phyloP scores from a whole-genome alignment of 2,888 invertebrate genomes.

The Lasioglossum oenotherae region DNA sequence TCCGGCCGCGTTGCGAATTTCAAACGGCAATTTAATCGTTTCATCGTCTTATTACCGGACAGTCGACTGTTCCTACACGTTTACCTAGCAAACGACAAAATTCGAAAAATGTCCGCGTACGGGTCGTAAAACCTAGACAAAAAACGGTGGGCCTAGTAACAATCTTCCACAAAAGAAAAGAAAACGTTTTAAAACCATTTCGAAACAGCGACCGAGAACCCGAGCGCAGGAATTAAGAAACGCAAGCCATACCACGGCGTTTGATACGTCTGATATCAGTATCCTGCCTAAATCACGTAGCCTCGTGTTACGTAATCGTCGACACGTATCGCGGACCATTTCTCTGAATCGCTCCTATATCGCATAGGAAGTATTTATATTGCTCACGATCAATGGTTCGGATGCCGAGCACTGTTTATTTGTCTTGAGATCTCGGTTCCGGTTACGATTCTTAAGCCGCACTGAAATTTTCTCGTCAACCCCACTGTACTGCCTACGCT shows the following conservation, averaged over 20 bases:
- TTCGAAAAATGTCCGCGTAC: not conserved
- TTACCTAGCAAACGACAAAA: not conserved
- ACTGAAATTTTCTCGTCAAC: not conserved
- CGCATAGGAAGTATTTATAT: slow-evolving; percentile 40
- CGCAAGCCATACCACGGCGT: not conserved
- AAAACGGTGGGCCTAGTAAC: not conserved
- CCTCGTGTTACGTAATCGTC: slow-evolving; percentile 54
- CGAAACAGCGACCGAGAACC: not conserved
- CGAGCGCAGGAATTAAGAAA: slow-evolving; percentile 2
- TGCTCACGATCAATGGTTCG: slow-evolving; percentile 26
- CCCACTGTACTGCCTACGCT: not conserved
- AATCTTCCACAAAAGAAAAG: not conserved
- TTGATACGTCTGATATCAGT: slow-evolving; percentile 33
- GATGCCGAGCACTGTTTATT: slow-evolving; percentile 33
- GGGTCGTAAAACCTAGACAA: not conserved
- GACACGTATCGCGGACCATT: slow-evolving; percentile 49
- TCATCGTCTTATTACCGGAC: slow-evolving; percentile 1
- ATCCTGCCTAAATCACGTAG: slow-evolving; percentile 53
- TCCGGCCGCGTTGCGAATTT: slow-evolving; percentile 58
- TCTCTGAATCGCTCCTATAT: slow-evolving; percentile 47
- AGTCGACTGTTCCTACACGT: not conserved
- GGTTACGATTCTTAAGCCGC: slow-evolving; percentile 1
- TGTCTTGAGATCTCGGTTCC: slow-evolving; percentile 20
- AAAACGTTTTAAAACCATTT: not conserved
- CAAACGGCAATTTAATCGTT: not conserved